Conservation (phyloP, 2,113 vertebrate species). For the Empidonax traillii region DNA sequence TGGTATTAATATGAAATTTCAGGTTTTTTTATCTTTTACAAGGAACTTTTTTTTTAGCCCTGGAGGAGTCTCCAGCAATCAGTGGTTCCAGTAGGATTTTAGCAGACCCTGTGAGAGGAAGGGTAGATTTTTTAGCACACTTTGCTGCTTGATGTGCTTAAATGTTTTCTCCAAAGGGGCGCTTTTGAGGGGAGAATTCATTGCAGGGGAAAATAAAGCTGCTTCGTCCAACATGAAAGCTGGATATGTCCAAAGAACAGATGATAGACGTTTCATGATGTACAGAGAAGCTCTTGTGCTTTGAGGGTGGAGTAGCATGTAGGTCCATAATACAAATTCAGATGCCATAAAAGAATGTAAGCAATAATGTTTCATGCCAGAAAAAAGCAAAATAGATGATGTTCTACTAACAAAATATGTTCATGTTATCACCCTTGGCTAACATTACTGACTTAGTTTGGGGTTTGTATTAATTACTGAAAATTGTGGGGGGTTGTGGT, state of each 20-base stretch:
- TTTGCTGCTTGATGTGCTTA: background rate
- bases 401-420: background rate
- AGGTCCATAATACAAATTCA: background rate
- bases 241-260: background rate
- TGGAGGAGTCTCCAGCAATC: background rate
- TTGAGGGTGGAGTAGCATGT: background rate
- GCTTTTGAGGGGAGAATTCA: background rate
- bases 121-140: background rate
- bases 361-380: background rate
- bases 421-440: constrained; percentile 43
- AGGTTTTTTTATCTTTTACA: constrained; percentile 43
- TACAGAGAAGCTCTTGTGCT: background rate
- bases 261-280: background rate
- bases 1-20: constrained; percentile 39
- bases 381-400: background rate
- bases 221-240: background rate
- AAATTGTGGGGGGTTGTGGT: background rate
- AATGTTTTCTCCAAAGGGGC: background rate
- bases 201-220: background rate
- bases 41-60: background rate
- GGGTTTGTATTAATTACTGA: constrained; percentile 22
- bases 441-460: background rate
- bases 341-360: background rate
- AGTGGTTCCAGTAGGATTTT: background rate
- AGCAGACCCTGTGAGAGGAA: background rate